Conservation (phyloP, 2,888 invertebrate genomes). For the Deladenus siricidicola region DNA sequence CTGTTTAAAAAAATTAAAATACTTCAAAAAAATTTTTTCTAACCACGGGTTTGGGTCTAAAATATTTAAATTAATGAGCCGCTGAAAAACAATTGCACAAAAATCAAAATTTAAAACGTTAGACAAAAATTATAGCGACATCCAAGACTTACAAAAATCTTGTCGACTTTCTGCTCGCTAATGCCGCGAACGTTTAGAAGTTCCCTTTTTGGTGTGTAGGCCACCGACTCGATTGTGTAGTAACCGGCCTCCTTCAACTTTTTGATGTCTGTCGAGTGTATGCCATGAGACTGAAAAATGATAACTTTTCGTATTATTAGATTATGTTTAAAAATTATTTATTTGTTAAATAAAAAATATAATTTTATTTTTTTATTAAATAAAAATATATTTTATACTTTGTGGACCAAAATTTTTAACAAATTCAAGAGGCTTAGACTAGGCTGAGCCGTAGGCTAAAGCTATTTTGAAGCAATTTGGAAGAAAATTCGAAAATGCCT, state of each 20-base stretch:
- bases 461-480: no score
- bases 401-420: not conserved
- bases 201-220: slow-evolving; percentile 85
- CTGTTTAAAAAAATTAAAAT: no score
- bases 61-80: no score
- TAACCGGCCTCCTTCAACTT: slow-evolving; percentile 86
- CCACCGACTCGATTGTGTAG: slow-evolving; percentile 87
- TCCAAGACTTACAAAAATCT: slow-evolving; percentile 42
- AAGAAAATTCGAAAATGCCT: no score
- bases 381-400: not conserved
- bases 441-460: not conserved
- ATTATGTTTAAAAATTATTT: not conserved
- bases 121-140: no score
- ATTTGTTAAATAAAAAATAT: not conserved
- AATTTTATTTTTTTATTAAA: not conserved
- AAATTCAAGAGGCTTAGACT: not conserved
- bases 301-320: not conserved
- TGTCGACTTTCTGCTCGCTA: slow-evolving; percentile 89
- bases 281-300: slow-evolving; percentile 36
- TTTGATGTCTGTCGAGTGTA: slow-evolving; percentile 67
- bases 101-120: no score
- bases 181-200: slow-evolving; percentile 71
- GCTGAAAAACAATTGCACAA: no score
- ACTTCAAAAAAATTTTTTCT: no score
- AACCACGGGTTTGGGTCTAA: no score